Base-by-base conservation (phyloP, 1,140 invertebrate species). In the Bacillus rossius region DNA sequence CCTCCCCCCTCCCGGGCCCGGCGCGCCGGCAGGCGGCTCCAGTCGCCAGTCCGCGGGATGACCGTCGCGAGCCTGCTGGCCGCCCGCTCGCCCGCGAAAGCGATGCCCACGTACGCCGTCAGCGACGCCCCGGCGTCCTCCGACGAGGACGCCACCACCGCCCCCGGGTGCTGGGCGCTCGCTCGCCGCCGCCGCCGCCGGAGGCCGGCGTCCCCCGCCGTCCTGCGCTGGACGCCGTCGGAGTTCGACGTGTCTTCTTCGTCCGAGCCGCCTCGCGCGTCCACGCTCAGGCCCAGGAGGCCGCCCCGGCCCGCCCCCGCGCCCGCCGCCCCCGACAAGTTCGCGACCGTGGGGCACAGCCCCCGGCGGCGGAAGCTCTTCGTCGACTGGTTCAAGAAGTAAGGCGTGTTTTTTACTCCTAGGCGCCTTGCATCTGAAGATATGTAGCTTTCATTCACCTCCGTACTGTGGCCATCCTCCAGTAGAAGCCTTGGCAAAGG, bases 91-190 rank as follows among this genome's bases (percentile, higher is more conserved):
- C 20, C 1, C 20, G 16, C 16, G 5, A 34, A 34, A 34, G 5
- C 5, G 29, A 34, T 34, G 29, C 29, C 29, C 1, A n/a, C 26
- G 47, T 22, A 25, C 2, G 47, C 20, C 20, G 47, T 14, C 25
- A 37, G 17, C 1, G 51, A 53, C 51, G 55, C 42, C 20, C 17
- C 42, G 3, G 17, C 42, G 13, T 26, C 20, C 20, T 53, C 17
- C 51, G 51, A 53, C 26, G 51, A 53, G 25, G 55, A 34, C 42
- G 40, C 8, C 43, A 23, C 43, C 20, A 23, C 43, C 20, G 26
- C 55, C 23, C n/a, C 34, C 8, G 55, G 42, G 14, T 57, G 55
- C 26, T 57, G 55, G 55, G 38, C 47, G 22, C 42, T 49, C 19
- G 23, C 23, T 14, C 14, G 51, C 1, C 51, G 26, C 17, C 17